phyloP scores from a whole-genome alignment of 2,113 vertebrate genomes.

The Vulpes ferrilata region DNA sequence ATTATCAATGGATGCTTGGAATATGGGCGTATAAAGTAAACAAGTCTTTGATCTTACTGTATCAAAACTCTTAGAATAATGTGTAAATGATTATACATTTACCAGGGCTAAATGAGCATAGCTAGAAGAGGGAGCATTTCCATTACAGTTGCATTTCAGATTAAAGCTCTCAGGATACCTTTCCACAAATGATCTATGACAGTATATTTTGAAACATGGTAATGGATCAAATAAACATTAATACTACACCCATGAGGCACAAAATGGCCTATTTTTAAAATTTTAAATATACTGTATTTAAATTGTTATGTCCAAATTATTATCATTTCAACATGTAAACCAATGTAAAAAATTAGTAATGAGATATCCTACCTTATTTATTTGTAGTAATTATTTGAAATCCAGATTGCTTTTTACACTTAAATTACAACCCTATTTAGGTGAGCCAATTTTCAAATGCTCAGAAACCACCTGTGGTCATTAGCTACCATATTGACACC shows the following conservation, averaged over 20 bases:
- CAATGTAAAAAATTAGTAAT: not conserved
- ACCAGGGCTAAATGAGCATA: not conserved
- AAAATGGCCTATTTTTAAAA: not conserved
- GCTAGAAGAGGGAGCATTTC: not conserved
- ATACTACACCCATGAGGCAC: not conserved
- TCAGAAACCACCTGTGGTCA: not conserved
- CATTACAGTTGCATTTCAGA: not conserved
- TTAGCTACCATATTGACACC: not conserved
- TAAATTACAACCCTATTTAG: not conserved
- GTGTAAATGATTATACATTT: not conserved
- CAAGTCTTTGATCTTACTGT: not conserved
- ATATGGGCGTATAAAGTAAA: not conserved
- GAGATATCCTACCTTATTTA: not conserved
- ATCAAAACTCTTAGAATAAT: not conserved
- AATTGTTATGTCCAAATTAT: not conserved
- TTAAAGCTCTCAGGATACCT: constrained; percentile 22
- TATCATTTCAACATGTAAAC: not conserved
- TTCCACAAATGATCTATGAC: not conserved
- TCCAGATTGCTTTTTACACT: not conserved
- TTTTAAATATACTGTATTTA: not conserved
- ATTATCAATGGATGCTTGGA: not conserved
- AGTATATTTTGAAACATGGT: not conserved
- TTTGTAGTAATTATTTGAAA: not conserved
- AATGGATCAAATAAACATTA: not conserved
- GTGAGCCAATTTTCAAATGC: not conserved